phyloP scores from a whole-genome alignment of 2,797 vertebrate species.

The Carcharodon carcharias region DNA sequence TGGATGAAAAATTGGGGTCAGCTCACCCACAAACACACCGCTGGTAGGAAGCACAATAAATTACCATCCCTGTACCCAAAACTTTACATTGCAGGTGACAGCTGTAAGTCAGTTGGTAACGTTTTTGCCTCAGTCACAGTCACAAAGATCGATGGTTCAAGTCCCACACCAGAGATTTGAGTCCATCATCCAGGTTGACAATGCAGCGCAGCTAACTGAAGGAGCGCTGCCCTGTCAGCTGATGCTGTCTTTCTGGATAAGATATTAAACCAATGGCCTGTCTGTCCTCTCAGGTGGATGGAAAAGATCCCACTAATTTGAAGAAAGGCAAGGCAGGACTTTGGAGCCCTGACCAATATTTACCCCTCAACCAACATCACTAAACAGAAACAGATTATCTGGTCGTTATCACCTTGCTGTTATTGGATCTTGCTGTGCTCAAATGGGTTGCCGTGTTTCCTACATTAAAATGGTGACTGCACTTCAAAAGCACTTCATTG shows the following conservation, averaged over 20 bases:
- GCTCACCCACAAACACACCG: neutral
- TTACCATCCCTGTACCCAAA: neutral
- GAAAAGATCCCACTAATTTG: neutral
- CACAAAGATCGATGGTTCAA: neutral
- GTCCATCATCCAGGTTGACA: neutral
- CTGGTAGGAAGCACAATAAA: neutral
- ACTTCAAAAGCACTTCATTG: neutral
- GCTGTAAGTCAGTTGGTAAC: neutral
- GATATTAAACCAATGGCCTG: neutral
- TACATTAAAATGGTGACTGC: neutral
- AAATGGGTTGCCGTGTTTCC: neutral
- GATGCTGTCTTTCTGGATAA: neutral
- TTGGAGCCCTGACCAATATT: neutral
- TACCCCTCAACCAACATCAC: neutral
- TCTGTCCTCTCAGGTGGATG: neutral
- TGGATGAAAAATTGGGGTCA: neutral
- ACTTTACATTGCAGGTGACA: neutral
- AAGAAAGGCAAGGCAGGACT: neutral
- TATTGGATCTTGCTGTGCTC: neutral
- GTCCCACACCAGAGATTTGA: no score
- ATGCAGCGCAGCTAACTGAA: neutral
- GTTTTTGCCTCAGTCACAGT: neutral
- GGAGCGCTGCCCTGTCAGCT: neutral
- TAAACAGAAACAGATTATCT: neutral
- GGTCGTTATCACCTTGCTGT: neutral